Base-by-base conservation (phyloP, 2,797 vertebrate species). In the Hyperoplus lanceolatus region DNA sequence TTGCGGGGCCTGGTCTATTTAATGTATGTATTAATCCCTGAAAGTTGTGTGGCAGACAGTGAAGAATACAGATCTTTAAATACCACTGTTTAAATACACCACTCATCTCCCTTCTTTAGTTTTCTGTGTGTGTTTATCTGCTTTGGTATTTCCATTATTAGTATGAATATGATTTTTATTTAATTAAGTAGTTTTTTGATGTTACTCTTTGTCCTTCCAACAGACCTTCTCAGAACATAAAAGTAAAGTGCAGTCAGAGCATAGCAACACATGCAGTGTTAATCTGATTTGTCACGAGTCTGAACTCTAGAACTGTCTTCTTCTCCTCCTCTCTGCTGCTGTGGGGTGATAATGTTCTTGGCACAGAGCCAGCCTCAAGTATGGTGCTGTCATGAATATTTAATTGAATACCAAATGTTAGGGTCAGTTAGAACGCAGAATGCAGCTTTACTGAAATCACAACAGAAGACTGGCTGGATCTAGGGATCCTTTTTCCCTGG, bases 381-480 rank as follows among this genome's bases (percentile, higher is more conserved):
- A 85, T 65, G 63, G 48, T 67, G 51, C 57, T 38, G 43, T 58
- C 59, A 81, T 73, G 57, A 80, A 83, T 84, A 88, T 86, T 72
- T 58, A 65, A 73, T 4, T 55, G 67, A 75, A 83, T 76, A 48
- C 48, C 45, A 61, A 11, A 76, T 80, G 73, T 79, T 2, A 29
- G 78, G 67, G 69, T 77, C 82, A 80, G 54, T 65, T 53, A 50
- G 67, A 73, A 61, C 9, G 11, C 6, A 51, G 59, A 51, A 50
- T 53, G 72, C 69, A 56, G 65, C 36, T 15, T 29, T 72, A 50
- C 18, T 65, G 42, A n/a, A 70, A 67, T 75, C 60, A 59, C 53
- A 66, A 63, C 75, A 58, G 36, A 6, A 6, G 67, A 69, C 58
- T 51, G 13, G 36, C 50, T 77, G 59, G 48, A 49, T 70, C 56